phyloP scores from a whole-genome alignment of 2,888 invertebrate species.

The Drosophila meridionalis region DNA sequence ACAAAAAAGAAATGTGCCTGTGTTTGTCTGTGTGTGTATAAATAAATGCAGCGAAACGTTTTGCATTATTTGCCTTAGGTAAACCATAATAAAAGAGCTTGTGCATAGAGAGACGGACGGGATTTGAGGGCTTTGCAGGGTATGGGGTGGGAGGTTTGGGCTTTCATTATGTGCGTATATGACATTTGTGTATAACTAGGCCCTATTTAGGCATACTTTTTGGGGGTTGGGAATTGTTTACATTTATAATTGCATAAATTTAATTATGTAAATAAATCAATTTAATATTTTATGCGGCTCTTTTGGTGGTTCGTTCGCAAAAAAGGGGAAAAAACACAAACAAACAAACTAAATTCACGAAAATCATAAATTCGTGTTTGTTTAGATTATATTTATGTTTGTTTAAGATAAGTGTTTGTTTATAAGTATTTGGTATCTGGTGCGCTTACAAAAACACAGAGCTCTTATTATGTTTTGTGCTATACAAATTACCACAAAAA shows the following conservation, averaged over 20 bases:
- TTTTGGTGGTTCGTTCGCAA: constrained; percentile 26
- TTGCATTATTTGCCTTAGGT: constrained; percentile 62
- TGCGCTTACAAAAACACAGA: constrained; percentile 76
- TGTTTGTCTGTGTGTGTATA: constrained; percentile 54
- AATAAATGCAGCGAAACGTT: constrained; percentile 68
- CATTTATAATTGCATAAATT: constrained; percentile 78
- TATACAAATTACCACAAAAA: constrained; percentile 83
- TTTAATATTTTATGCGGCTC: constrained; percentile 67
- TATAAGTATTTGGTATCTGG: constrained; percentile 45
- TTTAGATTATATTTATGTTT: constrained; percentile 52
- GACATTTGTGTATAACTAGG: constrained; percentile 25
- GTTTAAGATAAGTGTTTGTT: constrained; percentile 22
- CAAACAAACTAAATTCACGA: constrained; percentile 55
- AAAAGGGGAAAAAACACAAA: constrained; percentile 27
- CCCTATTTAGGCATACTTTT: constrained; percentile 28
- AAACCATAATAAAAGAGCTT: constrained; percentile 43
- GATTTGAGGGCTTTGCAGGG: neutral
- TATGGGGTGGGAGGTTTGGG: neutral
- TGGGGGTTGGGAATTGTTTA: constrained; percentile 51
- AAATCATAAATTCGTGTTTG: constrained; percentile 51
- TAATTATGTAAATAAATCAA: constrained; percentile 76
- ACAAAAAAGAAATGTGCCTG: constrained; percentile 14
- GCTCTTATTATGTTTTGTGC: constrained; percentile 66
- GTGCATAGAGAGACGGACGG: neutral
- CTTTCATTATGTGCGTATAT: constrained; percentile 12